Percentiles rank a stretch among this genome's conserved stretches.
Conservation (phyloP, 2,113 vertebrate species). For the Condylura cristata region DNA sequence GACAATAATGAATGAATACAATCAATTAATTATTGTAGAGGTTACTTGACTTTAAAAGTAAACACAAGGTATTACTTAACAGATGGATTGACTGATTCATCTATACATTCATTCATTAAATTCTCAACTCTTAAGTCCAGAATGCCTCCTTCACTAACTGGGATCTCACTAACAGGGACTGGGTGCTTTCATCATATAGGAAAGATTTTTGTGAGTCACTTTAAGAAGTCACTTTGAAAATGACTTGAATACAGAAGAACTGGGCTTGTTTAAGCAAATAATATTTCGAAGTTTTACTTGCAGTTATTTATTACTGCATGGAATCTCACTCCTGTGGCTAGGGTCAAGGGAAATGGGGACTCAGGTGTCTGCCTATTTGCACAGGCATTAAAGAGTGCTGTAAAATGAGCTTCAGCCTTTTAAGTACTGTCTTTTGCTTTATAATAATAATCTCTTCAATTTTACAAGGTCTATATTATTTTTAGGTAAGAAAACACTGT, state of each 20-base stretch:
- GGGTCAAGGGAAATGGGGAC: slow-evolving; percentile 69
- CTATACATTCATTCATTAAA: not conserved
- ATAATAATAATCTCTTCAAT: slow-evolving; percentile 89
- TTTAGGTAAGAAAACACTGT: slow-evolving; percentile 91
- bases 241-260: slow-evolving; percentile 29
- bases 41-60: not conserved
- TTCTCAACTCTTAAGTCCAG: not conserved
- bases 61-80: not conserved
- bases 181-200: not conserved
- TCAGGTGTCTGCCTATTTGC: slow-evolving; percentile 85
- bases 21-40: not conserved
- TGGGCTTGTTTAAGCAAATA: slow-evolving; percentile 27
- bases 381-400: slow-evolving; percentile 79
- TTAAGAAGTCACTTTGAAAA: slow-evolving; percentile 38
- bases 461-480: slow-evolving; percentile 92
- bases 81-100: not conserved
- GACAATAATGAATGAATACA: not conserved
- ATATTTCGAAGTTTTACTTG: slow-evolving; percentile 53
- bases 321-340: slow-evolving; percentile 49
- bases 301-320: slow-evolving; percentile 58
- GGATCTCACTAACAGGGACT: not conserved
- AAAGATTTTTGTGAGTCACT: not conserved
- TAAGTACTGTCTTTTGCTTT: slow-evolving; percentile 89
- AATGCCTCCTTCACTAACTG: not conserved
- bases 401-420: slow-evolving; percentile 86